Conservation (phyloP, 1,140 invertebrate species). For the Lineus longissimus region DNA sequence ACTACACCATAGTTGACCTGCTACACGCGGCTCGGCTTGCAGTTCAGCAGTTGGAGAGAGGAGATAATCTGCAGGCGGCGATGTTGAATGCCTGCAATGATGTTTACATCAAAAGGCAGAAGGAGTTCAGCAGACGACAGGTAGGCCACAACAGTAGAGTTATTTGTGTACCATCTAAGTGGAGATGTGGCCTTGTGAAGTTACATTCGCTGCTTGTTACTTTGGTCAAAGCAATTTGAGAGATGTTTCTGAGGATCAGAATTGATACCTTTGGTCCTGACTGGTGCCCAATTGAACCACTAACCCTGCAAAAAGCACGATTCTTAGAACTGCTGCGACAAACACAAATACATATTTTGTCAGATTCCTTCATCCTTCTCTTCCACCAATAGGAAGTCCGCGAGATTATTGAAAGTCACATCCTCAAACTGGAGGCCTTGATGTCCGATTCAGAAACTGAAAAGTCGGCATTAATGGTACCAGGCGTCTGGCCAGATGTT, state of each 20-base stretch:
- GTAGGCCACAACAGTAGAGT: neutral
- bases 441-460: neutral
- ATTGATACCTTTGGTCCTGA: too few species aligned
- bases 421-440: neutral
- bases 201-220: too few species aligned
- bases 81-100: constrained; percentile 63
- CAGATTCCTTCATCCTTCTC: neutral
- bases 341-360: too few species aligned
- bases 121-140: constrained; percentile 16
- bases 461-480: neutral
- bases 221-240: too few species aligned
- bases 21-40: constrained; percentile 64
- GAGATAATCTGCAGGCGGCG: constrained; percentile 57
- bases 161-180: too few species aligned
- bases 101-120: constrained; percentile 64
- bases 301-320: too few species aligned
- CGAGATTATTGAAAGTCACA: neutral
- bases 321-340: too few species aligned
- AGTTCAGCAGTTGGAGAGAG: constrained; percentile 63
- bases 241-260: too few species aligned
- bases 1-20: constrained; percentile 52
- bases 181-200: too few species aligned
- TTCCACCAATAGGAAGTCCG: neutral
- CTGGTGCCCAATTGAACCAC: too few species aligned
- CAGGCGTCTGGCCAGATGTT: neutral